Base-by-base conservation (phyloP, 2,797 vertebrate species). In the Melanotaenia trifasciata region DNA sequence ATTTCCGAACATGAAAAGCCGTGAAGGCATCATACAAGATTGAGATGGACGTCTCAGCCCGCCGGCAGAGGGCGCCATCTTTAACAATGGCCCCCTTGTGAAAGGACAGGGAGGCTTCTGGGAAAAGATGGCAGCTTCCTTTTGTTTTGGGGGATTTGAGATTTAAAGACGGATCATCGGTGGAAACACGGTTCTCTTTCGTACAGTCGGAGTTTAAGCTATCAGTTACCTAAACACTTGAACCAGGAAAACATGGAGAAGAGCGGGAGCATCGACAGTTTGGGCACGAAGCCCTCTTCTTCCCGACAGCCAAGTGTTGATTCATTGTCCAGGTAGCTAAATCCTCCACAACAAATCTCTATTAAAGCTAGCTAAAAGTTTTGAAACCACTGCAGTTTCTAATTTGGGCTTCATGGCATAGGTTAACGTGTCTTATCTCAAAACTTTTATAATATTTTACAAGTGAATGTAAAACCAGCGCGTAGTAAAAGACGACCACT, bases 111-210 rank as follows among this genome's bases (percentile, higher is more conserved):
- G 80, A 89, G 87, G 80, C 77, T 89, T 83, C 85, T 85, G 90
- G 93, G 90, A 91, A 94, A 95, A 94, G 80, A 95, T 95, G 94
- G 93, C 93, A 90, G 93, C 94, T 94, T 93, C 91, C 91, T 91
- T 87, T 92, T 88, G 87, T 83, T 83, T 68, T 53, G 74, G 59
- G 36, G 72, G 79, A 72, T 77, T 88, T 75, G 61, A 63, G 62
- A 36, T 80, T 79, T 90, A 72, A 79, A 74, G 13, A 38, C 58
- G 9, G 9, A 33, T 65, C 4, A 8, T 51, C 58, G 0, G 62
- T 28, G 28, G 43, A 72, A 18, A 51, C 32, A 4, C 59, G 6
- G 53, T 0, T 18, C 30, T 50, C 18, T 5, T 0, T 56, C 63
- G 4, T 7, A 16, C 0, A 22, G 4, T 62, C 33, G 50, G 32